Conservation (phyloP, 2,113 vertebrate species). For the Gambusia affinis region DNA sequence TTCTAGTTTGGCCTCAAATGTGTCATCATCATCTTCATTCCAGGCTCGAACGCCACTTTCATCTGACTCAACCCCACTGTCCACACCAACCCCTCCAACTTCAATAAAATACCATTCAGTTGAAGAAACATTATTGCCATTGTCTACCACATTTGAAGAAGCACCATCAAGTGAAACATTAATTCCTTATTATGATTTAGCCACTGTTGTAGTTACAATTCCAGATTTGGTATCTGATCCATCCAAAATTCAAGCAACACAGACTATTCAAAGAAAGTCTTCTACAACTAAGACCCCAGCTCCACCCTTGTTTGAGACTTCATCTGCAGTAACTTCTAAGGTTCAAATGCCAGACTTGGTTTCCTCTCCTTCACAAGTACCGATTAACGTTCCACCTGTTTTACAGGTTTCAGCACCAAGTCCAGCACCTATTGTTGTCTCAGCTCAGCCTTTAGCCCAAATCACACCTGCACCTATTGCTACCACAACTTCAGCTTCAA, state of each 20-base stretch:
- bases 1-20: slow-evolving; percentile 72
- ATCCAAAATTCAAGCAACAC: slow-evolving; percentile 42
- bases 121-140: slow-evolving; percentile 24
- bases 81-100: slow-evolving; percentile 70
- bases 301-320: slow-evolving; percentile 7
- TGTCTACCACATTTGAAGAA: slow-evolving; percentile 15
- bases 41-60: slow-evolving; percentile 70
- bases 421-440: slow-evolving; percentile 39
- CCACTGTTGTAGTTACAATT: slow-evolving; percentile 59
- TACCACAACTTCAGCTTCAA: slow-evolving; percentile 19
- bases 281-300: slow-evolving; percentile 23
- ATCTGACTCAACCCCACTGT: slow-evolving; percentile 70
- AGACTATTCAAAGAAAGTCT: slow-evolving; percentile 13
- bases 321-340: slow-evolving; percentile 32
- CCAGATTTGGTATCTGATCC: slow-evolving; percentile 70
- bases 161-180: slow-evolving; percentile 3
- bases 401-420: slow-evolving; percentile 56
- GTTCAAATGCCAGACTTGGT: slow-evolving; percentile 73
- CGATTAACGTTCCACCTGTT: slow-evolving; percentile 36
- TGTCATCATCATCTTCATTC: slow-evolving; percentile 68
- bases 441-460: slow-evolving; percentile 30
- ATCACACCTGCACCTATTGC: slow-evolving; percentile 28
- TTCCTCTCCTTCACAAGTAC: slow-evolving; percentile 65
- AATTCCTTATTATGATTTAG: slow-evolving; percentile 1
- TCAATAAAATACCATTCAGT: slow-evolving; percentile 47